phyloP scores from a whole-genome alignment of 2,888 invertebrate genomes.

The Cantharis nigra region DNA sequence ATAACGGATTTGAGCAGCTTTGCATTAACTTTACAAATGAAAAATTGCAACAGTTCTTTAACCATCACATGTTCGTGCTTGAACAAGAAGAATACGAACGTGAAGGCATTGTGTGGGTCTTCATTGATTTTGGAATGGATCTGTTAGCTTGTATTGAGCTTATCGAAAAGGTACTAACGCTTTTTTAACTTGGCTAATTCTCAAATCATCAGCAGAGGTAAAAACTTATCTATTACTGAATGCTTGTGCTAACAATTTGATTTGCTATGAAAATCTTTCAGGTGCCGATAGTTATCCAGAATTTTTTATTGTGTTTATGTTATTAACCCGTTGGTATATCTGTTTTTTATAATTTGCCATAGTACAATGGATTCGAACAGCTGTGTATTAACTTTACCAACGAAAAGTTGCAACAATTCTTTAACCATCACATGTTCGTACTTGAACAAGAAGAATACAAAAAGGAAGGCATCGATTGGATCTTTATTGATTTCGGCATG shows the following conservation, averaged over 20 bases:
- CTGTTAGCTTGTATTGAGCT: slow-evolving; percentile 97
- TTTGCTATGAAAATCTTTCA: not conserved
- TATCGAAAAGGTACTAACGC: slow-evolving; percentile 83
- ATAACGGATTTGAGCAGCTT: slow-evolving; percentile 98
- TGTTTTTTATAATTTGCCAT: slow-evolving; percentile 49
- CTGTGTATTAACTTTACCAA: slow-evolving; percentile 98
- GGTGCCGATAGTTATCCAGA: not conserved
- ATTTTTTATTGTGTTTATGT: not conserved
- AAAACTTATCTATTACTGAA: not conserved
- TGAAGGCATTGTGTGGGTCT: slow-evolving; percentile 97
- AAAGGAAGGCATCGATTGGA: slow-evolving; percentile 92
- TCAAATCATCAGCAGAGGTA: not conserved
- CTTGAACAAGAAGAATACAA: slow-evolving; percentile 97
- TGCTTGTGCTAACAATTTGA: not conserved
- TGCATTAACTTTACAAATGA: slow-evolving; percentile 99
- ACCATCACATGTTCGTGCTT: slow-evolving; percentile 99
- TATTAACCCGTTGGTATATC: slow-evolving; percentile 9
- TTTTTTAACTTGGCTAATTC: not conserved
- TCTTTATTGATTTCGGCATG: slow-evolving; percentile 97
- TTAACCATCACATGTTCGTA: slow-evolving; percentile 98
- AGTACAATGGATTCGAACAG: slow-evolving; percentile 97
- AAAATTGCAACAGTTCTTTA: slow-evolving; percentile 99
- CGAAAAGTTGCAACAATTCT: slow-evolving; percentile 97
- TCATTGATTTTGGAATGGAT: slow-evolving; percentile 99
- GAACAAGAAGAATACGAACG: slow-evolving; percentile 99